Base-by-base conservation (phyloP, 1,140 invertebrate species). In the Steinernema khuongi region DNA sequence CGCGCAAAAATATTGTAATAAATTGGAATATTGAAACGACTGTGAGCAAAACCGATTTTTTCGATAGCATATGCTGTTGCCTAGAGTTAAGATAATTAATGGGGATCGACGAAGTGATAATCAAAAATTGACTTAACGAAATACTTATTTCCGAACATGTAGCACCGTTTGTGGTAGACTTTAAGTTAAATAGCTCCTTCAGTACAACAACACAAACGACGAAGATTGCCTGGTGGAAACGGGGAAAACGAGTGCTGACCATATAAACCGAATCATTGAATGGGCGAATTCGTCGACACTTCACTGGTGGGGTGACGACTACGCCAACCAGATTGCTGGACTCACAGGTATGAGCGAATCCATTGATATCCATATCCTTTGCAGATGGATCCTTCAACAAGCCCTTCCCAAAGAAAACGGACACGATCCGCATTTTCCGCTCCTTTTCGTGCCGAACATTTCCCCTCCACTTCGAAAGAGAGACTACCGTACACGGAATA, bases 301-400 rank as follows among this genome's bases (percentile, higher is more conserved):
- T 1, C 32, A 67, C 29, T 71, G 70, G 70, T 36, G 26, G 29
- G 44, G 32, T 1, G 70, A 43, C 30, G 44, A 71, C 18, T 67
- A 44, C 33, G 31, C 33, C 22, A 36, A 71, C 17, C 1, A 50
- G 28, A 36, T 71, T 22, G 32, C 18, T 43, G 44, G 30, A 11
- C 22, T 32, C n/a, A 41, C 26, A 41, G 44, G 28, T 43, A 44
- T 17, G 30, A 4, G 19, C 19, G 4, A 44, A 72, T 29, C 28
- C 0, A 36, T 31, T 30, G 50, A 1, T 30, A 28, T 69, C 11
- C 41, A 60, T 11, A 31, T 29, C 1, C 67, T 72, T 22, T 44
- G 68, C 29, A 50, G 69, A 74, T 66, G 75, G 74, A 36, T 73
- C 74, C 1, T 73, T 72, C n/a, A 70, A 75, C 31, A 75, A 75